Evolutionary conservation across 2,888 invertebrate species (phyloP), one percentile per base, ranked within the genome.

Genomic region (Camptogramma bilineatum): DNA sequence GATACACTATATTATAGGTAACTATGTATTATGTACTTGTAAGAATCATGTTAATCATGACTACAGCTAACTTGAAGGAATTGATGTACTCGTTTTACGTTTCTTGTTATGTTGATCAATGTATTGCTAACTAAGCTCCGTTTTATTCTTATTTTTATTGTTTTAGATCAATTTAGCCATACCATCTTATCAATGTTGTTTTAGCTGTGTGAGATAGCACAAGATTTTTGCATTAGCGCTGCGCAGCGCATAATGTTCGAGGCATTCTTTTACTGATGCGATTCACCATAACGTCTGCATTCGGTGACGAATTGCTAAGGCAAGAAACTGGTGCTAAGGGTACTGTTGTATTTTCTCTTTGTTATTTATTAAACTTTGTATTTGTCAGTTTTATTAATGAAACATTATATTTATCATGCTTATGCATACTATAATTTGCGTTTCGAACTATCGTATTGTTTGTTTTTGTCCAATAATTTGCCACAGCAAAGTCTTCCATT

Each of bases 401-500:
- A 34, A 34, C 46, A 19, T 53, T 60, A 8, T 52, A 18, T 54
- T 48, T 53, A 34, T 52, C 48, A 53, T 60, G 48, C 53, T 24
- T 39, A 17, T 10, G 44, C 44, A 58, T 56, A n/a, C n/a, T 16
- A 53, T 34, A 7, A 57, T 21, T 57, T 21, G 56, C 50, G 9
- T 13, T 54, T 24, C 10, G 21, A 24, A 1, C 39, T 47, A 21
- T 60, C 34, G 16, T 42, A 47, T 60, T 28, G 24, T 56, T 17
- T 44, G n/a, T 52, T 51, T 24, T 57, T 39, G 42, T 39, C 8
- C 18, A 48, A 51, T 58, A 51, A 52, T 57, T 62, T 64, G 66
- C 71, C 73, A 76, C 73, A 72, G 74, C 70, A 68, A 76, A 74
- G 88, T 89, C 89, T 90, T 90, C 88, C 90, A 85, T 83, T 80